Percentiles rank a stretch among this genome's conserved stretches.
Conservation (phyloP, 2,113 vertebrate genomes). For the Theropithecus gelada region DNA sequence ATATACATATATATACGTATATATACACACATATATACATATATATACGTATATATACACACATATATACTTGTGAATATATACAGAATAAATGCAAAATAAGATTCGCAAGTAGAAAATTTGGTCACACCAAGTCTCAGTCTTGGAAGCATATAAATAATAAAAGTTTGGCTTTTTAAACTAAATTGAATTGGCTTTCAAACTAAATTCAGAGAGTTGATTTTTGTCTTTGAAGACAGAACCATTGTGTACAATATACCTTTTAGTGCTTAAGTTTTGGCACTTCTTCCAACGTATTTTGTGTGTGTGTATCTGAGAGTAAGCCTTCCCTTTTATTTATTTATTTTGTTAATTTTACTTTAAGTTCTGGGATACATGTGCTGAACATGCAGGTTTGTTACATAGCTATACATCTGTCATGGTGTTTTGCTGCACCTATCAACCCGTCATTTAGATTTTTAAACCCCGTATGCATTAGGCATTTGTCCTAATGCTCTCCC, state of each 20-base stretch:
- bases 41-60: background rate
- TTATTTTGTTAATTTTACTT: too few relatives aligned
- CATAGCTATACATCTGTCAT: too few relatives aligned
- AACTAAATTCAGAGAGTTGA: background rate
- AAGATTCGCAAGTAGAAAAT: background rate
- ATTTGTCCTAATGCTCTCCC: too few relatives aligned
- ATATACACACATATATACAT: background rate
- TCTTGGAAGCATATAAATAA: constrained; percentile 1
- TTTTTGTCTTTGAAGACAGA: constrained; percentile 25
- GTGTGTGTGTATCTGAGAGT: too few relatives aligned
- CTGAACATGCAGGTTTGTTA: too few relatives aligned
- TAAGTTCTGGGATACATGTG: too few relatives aligned
- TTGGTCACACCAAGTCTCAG: background rate
- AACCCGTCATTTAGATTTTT: too few relatives aligned
- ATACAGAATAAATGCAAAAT: background rate
- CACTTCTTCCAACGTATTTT: background rate
- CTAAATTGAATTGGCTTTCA: constrained; percentile 22
- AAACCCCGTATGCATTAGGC: too few relatives aligned
- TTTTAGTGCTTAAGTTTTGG: background rate
- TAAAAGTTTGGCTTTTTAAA: background rate
- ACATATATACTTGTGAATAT: background rate
- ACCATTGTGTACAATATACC: background rate
- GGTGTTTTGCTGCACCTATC: too few relatives aligned
- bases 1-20: background rate
- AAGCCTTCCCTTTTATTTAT: too few relatives aligned